phyloP scores from a whole-genome alignment of 2,113 vertebrate species.

The Sinocyclocheilus anophthalmus region DNA sequence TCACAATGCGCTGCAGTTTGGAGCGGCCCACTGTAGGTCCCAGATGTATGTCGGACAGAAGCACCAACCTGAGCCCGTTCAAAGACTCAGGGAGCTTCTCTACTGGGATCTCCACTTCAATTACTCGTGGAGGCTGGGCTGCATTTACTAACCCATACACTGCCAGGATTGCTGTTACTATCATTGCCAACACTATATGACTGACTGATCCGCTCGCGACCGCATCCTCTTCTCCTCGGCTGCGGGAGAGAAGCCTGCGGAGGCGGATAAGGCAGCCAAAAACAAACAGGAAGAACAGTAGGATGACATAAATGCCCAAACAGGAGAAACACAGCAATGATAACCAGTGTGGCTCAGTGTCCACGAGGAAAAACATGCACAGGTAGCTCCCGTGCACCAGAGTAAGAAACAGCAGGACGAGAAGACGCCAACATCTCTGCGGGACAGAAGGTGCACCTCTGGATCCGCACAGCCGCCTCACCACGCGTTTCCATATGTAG shows the following conservation, averaged over 20 bases:
- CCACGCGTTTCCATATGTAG: slow-evolving; percentile 77
- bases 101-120: slow-evolving; percentile 74
- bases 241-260: slow-evolving; percentile 69
- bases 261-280: slow-evolving; percentile 75
- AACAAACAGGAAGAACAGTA: slow-evolving; percentile 79
- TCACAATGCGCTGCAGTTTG: slow-evolving; percentile 80
- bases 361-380: slow-evolving; percentile 76
- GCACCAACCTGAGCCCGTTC: slow-evolving; percentile 74
- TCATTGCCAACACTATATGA: slow-evolving; percentile 71
- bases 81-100: slow-evolving; percentile 73
- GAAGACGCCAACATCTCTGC: slow-evolving; percentile 72
- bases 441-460: slow-evolving; percentile 53
- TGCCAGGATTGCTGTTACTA: slow-evolving; percentile 72
- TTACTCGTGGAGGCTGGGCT: slow-evolving; percentile 76
- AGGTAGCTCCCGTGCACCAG: slow-evolving; percentile 81
- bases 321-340: slow-evolving; percentile 80
- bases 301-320: slow-evolving; percentile 80
- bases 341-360: slow-evolving; percentile 79
- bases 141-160: slow-evolving; percentile 77
- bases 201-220: slow-evolving; percentile 22
- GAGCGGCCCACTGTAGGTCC: slow-evolving; percentile 82
- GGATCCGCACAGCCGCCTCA: slow-evolving; percentile 65
- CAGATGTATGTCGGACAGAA: slow-evolving; percentile 84
- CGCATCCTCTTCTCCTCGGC: slow-evolving; percentile 19
- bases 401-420: slow-evolving; percentile 70